These are phyloP conservation scores for Pseudochirops cupreus DNA, from an alignment of 2,797 vertebrate genomes.

Conservation along the genomic window DNA sequence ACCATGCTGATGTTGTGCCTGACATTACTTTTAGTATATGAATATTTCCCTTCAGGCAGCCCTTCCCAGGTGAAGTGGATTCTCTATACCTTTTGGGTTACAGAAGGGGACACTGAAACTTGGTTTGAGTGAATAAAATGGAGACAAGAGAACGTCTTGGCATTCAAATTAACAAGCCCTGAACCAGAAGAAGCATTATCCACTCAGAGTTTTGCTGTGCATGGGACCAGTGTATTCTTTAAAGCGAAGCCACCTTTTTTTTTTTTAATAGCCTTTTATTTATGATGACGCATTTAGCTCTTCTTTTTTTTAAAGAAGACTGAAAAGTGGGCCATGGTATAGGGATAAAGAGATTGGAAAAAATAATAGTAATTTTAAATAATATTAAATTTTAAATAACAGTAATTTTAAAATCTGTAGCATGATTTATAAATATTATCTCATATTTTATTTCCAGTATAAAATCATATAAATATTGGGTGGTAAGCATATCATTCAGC, in stretches of 20 bases:
- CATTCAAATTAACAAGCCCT: background rate
- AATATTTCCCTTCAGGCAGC: background rate
- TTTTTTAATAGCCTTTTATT: background rate
- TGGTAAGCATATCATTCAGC: background rate
- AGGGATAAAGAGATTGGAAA: background rate
- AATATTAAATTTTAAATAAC: no score
- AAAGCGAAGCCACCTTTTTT: background rate
- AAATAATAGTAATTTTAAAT: background rate
- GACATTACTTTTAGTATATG: background rate
- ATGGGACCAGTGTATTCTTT: background rate
- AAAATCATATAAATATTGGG: background rate
- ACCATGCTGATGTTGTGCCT: background rate
- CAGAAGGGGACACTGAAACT: background rate
- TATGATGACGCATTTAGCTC: background rate
- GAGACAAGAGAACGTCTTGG: background rate
- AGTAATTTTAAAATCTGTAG: background rate
- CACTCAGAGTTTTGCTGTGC: background rate
- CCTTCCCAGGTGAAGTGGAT: background rate
- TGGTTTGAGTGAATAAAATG: background rate
- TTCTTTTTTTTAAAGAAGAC: background rate
- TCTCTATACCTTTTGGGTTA: background rate
- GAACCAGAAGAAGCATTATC: background rate
- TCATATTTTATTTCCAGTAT: background rate
- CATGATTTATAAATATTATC: background rate
- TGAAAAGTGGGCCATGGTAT: background rate